These are phyloP conservation scores for Stenoptilia bipunctidactyla DNA, from an alignment of 2,888 invertebrate species.

Conservation along the genomic window DNA sequence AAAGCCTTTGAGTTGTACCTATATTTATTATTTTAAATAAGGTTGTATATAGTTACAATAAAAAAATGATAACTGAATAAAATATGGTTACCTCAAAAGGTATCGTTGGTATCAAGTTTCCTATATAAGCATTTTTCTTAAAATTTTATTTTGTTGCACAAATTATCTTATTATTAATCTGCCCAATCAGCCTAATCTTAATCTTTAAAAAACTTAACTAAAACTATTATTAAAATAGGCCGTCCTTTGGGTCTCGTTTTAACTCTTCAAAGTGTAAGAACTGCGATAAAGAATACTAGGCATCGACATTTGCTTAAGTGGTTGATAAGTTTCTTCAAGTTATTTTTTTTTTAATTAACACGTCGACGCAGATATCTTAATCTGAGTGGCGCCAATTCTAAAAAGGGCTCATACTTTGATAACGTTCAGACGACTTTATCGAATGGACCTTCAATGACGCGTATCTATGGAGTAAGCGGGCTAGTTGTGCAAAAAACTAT, in stretches of 20 bases:
- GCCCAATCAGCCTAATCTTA: too few species aligned
- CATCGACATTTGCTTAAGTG: conserved; percentile 53
- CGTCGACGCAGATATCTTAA: conserved; percentile 62
- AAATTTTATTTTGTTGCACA: too few species aligned
- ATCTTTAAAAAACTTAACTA: too few species aligned
- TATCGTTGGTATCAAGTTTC: too few species aligned
- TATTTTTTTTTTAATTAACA: conserved; percentile 67
- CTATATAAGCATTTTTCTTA: too few species aligned
- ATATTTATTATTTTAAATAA: too few species aligned
- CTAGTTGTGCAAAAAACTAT: conserved; percentile 52
- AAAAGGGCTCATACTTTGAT: conserved; percentile 56
- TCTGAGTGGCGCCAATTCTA: conserved; percentile 64
- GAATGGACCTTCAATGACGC: conserved; percentile 33
- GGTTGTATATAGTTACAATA: too few species aligned
- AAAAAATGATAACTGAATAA: too few species aligned
- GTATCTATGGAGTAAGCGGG: conserved; percentile 38
- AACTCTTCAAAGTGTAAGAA: conserved; percentile 53
- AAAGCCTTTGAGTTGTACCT: too few species aligned
- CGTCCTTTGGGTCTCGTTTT: conserved; percentile 35
- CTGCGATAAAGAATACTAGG: conserved; percentile 41
- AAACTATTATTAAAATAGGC: background rate
- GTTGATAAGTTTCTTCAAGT: conserved; percentile 40
- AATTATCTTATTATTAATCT: conserved; percentile 12
- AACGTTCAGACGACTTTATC: conserved; percentile 55
- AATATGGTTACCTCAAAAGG: too few species aligned